These are phyloP conservation scores for Oreochromis spilurus DNA, from an alignment of 2,113 vertebrate species.

Conservation along the genomic window DNA sequence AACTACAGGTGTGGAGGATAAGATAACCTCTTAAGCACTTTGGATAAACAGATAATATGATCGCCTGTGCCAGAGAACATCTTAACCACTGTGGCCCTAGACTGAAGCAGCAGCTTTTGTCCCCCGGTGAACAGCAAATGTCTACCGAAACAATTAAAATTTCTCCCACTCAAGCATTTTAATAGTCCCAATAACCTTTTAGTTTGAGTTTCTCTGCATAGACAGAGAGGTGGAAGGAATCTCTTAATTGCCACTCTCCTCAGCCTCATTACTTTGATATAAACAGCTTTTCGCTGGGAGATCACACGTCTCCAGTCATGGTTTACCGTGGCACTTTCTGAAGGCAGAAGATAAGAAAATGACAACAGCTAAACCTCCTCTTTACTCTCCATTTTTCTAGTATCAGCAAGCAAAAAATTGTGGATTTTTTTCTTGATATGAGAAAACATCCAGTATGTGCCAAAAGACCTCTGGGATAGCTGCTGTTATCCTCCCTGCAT, in stretches of 20 bases:
- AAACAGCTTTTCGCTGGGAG: slow-evolving; percentile 61
- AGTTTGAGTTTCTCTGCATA: slow-evolving; percentile 54
- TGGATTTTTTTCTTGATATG: not conserved
- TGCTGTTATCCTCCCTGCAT: slow-evolving; percentile 43
- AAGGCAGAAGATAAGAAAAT: slow-evolving; percentile 30
- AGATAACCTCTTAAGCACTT: slow-evolving; percentile 35
- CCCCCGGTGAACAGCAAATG: slow-evolving; percentile 48
- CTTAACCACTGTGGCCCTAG: not conserved
- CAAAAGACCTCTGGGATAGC: slow-evolving; percentile 18
- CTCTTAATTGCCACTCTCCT: slow-evolving; percentile 64
- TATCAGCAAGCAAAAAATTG: slow-evolving; percentile 2
- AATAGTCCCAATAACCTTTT: slow-evolving; percentile 65
- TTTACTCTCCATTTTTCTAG: slow-evolving; percentile 6
- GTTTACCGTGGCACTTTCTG: slow-evolving; percentile 44
- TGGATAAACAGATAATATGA: slow-evolving; percentile 44
- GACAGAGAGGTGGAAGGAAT: slow-evolving; percentile 53
- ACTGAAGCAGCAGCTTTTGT: slow-evolving; percentile 12
- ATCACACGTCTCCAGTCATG: slow-evolving; percentile 42
- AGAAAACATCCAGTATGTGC: slow-evolving; percentile 10
- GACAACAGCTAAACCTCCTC: slow-evolving; percentile 32
- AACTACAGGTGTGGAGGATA: slow-evolving; percentile 14
- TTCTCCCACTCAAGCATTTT: slow-evolving; percentile 55
- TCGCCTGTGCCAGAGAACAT: slow-evolving; percentile 32
- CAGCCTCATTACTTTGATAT: slow-evolving; percentile 69
- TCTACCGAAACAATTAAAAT: slow-evolving; percentile 65